Evolutionary conservation across 2,113 vertebrate genomes (phyloP).

Genomic region (Rynchops niger): DNA sequence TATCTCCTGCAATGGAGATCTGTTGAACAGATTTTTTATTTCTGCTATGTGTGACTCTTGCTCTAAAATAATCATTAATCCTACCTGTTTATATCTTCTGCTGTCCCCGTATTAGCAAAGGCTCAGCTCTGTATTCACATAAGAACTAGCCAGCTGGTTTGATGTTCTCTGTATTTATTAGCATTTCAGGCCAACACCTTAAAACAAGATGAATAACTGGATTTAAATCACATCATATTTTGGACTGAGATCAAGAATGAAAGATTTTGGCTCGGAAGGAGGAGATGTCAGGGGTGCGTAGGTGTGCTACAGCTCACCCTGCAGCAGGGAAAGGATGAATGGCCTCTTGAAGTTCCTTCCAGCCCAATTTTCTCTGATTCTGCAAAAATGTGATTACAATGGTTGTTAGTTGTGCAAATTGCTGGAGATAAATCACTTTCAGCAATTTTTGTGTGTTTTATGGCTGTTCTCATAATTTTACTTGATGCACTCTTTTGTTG

Average conservation of each 20-base stretch:
- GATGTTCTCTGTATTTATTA: neutral
- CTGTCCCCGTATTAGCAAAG: accelerated
- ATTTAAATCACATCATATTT: neutral
- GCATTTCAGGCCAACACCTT: neutral
- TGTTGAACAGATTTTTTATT: neutral
- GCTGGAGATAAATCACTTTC: neutral
- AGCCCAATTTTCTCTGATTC: neutral
- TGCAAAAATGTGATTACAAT: neutral
- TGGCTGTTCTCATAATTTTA: neutral
- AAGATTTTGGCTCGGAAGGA: neutral
- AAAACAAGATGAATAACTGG: neutral
- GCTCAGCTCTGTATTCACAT: neutral
- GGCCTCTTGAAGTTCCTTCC: neutral
- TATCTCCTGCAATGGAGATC: neutral
- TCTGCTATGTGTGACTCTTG: neutral
- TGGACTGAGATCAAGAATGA: neutral
- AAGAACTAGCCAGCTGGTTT: neutral
- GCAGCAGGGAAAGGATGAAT: neutral
- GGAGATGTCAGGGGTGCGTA: neutral
- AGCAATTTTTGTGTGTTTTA: neutral
- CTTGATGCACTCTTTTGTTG: accelerated
- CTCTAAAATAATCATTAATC: neutral
- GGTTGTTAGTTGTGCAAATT: neutral
- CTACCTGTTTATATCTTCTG: neutral
- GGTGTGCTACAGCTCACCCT: neutral